phyloP scores from a whole-genome alignment of 64 coral and sea anemone species.

The Hydrozoanthus tunicans region DNA sequence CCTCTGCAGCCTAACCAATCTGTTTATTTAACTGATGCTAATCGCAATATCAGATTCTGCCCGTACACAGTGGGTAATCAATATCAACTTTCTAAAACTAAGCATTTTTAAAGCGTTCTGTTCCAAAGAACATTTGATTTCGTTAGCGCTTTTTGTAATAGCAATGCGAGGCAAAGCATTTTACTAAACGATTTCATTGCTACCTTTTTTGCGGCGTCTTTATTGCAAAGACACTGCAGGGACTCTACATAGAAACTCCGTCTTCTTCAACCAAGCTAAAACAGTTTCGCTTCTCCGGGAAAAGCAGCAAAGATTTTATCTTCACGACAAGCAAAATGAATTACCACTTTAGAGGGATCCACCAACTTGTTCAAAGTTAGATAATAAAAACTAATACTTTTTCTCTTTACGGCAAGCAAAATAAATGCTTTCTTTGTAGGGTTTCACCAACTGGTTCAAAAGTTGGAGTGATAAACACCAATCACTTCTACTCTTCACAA shows the following conservation, averaged over 20 bases:
- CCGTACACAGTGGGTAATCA: neutral
- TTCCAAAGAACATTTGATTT: too few species aligned
- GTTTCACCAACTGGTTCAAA: too few species aligned
- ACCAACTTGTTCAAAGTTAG: neutral
- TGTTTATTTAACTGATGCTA: too few species aligned
- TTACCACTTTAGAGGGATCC: neutral
- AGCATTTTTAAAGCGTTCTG: neutral
- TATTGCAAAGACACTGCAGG: neutral
- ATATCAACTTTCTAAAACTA: too few species aligned
- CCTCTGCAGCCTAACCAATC: too few species aligned
- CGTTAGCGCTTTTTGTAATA: too few species aligned
- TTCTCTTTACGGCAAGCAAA: too few species aligned
- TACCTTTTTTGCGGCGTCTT: neutral
- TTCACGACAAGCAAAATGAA: neutral
- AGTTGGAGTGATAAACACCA: too few species aligned
- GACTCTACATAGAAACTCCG: neutral
- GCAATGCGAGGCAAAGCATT: neutral
- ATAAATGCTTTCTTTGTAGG: too few species aligned
- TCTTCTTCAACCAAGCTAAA: neutral
- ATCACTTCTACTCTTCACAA: too few species aligned
- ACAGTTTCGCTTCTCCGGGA: slow-evolving; percentile 50
- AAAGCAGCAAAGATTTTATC: neutral
- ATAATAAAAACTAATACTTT: too few species aligned
- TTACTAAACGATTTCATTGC: neutral
- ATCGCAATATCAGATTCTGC: neutral